Base-by-base conservation (phyloP, 2,113 vertebrate species). In the Brienomyrus brachyistius region DNA sequence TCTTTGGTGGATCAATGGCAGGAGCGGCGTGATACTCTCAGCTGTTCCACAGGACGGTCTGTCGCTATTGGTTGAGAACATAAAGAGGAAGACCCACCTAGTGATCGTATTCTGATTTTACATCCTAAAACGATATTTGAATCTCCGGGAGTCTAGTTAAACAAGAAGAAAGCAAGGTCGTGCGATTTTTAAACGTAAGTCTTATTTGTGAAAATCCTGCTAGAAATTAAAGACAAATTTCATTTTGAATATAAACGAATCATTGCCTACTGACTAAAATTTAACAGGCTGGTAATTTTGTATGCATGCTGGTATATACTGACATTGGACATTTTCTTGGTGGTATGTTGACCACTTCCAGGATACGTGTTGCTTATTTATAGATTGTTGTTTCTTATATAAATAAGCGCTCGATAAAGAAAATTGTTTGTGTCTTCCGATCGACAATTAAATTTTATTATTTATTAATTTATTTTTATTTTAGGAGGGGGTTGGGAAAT, bases 61-160 rank as follows among this genome's bases (percentile, higher is more conserved):
- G 92, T 94, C 91, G 93, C 94, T 93, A 95, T 96, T 95, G 92
- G 95, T 91, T 94, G 93, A 95, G 93, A 94, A 92, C 94, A 92
- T 90, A 91, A 88, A 91, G 93, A 92, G 94, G 87, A 94, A 95
- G 95, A 94, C 95, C 95, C 94, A 94, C 93, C 92, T 92, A 93
- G 91, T 92, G 92, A 94, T 95, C 94, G 91, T 90, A 93, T 91
- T 90, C 92, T 92, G 93, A 94, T 91, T 95, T 91, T 94, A 92
- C 92, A 90, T 90, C 82, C 92, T 95, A 87, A 91, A 92, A 91
- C 93, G 88, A 91, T 91, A 92, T 93, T 94, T 92, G 90, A 93
- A 92, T 93, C 91, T 91, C 91, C 92, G 54, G 90, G 87, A 89
- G 91, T 91, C 93, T 90, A 86, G 52, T 91, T 62, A 74, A 90